Evolutionary conservation across 23 tunicate genomes (phyloP).

Genomic region (Halocynthia aurantium): DNA sequence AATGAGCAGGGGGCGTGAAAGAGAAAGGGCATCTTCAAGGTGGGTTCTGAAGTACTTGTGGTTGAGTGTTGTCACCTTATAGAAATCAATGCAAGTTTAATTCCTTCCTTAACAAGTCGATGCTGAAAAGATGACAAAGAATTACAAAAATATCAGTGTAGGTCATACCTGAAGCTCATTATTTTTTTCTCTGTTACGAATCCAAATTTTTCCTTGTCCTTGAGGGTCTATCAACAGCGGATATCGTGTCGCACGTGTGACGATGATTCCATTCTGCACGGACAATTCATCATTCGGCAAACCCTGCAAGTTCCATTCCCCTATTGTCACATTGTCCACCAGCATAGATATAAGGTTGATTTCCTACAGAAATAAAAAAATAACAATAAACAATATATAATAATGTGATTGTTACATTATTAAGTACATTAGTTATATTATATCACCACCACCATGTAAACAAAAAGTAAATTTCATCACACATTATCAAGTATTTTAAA

Average conservation of each 20-base stretch:
- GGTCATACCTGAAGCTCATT: conserved; percentile 79
- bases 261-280: conserved; percentile 97
- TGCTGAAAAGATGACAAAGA: neutral
- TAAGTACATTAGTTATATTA: no score
- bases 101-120: neutral
- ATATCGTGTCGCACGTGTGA: conserved; percentile 93
- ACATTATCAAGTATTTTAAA: no score
- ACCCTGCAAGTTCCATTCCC: conserved; percentile 98
- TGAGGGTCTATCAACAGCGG: conserved; percentile 97
- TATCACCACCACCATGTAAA: no score
- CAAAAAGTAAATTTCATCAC: no score
- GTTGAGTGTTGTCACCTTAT: conserved; percentile 75
- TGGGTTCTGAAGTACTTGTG: conserved; percentile 98
- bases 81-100: neutral
- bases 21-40: conserved; percentile 94
- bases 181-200: conserved; percentile 69
- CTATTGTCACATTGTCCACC: conserved; percentile 94
- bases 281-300: conserved; percentile 95
- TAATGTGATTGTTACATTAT: no score
- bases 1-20: conserved; percentile 91
- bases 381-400: no score
- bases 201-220: conserved; percentile 99
- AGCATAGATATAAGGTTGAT: conserved; percentile 89
- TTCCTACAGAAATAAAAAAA: conserved; percentile 32
- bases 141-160: neutral